Conservation (phyloP, 2,797 vertebrate genomes). For the Alfaro cultratus region DNA sequence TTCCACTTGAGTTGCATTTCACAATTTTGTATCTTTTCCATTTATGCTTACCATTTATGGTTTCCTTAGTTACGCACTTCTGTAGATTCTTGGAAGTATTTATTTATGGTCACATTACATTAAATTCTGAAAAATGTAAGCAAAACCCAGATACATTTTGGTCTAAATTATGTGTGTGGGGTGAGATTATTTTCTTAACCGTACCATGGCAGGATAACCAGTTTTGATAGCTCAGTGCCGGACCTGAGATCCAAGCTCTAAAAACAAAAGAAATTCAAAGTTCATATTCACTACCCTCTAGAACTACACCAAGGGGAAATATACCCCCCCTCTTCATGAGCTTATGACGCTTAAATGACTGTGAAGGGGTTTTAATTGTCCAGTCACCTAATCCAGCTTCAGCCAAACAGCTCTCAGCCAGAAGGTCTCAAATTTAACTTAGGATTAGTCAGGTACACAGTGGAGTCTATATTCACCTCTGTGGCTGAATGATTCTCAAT, state of each 20-base stretch:
- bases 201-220: neutral
- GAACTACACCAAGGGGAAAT: neutral
- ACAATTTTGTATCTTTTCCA: neutral
- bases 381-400: neutral
- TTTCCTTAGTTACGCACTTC: neutral
- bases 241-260: neutral
- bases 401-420: neutral
- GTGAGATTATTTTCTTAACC: neutral
- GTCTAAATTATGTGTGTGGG: slow-evolving; percentile 5
- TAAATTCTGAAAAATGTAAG: slow-evolving; percentile 1
- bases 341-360: neutral
- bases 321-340: neutral
- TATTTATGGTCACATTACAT: slow-evolving; percentile 14
- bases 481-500: neutral
- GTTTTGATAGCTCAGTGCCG: neutral
- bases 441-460: slow-evolving; percentile 1
- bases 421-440: slow-evolving; percentile 2
- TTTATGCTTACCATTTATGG: neutral
- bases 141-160: neutral
- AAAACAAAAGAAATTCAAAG: neutral
- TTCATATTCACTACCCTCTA: neutral
- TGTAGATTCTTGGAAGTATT: slow-evolving; percentile 2
- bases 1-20: neutral
- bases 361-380: neutral
- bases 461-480: neutral